These are phyloP conservation scores for Orestias chungarensis DNA, from an alignment of 2,797 vertebrate species.

Conservation along the genomic window DNA sequence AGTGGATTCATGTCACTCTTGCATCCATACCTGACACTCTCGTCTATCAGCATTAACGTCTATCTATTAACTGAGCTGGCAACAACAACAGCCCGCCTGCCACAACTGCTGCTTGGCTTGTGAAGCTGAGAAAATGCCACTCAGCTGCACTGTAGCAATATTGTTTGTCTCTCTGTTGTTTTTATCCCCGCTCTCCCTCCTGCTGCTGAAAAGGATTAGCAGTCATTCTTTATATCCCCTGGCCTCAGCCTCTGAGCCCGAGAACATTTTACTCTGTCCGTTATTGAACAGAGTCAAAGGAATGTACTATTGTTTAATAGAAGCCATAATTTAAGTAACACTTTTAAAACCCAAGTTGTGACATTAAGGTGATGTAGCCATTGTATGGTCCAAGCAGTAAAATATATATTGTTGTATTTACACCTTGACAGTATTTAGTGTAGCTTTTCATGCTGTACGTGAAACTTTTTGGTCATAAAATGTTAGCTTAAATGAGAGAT, in stretches of 20 bases:
- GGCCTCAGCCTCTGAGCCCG: not conserved
- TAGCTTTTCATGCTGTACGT: too few species aligned
- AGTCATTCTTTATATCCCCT: constrained; percentile 2
- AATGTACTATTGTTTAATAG: not conserved
- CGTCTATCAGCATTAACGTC: not conserved
- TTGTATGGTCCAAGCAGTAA: too few species aligned
- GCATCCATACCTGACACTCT: not conserved
- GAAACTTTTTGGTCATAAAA: too few species aligned
- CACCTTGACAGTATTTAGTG: too few species aligned
- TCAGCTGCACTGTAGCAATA: not conserved
- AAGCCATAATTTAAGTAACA: too few species aligned
- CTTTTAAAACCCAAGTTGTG: too few species aligned
- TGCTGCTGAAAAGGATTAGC: constrained; percentile 8
- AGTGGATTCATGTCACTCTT: not conserved
- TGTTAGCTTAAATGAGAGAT: too few species aligned
- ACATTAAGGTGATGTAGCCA: too few species aligned
- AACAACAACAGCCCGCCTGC: not conserved
- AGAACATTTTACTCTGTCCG: constrained; percentile 4
- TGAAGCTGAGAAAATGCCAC: constrained; percentile 15
- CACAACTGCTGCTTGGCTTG: constrained; percentile 12
- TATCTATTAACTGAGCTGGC: not conserved
- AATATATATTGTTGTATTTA: too few species aligned
- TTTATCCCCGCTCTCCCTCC: not conserved
- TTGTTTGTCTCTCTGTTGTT: constrained; percentile 1
- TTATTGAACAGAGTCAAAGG: not conserved